Base-by-base conservation (phyloP, 2,113 vertebrate species). In the Synchiropus splendidus region DNA sequence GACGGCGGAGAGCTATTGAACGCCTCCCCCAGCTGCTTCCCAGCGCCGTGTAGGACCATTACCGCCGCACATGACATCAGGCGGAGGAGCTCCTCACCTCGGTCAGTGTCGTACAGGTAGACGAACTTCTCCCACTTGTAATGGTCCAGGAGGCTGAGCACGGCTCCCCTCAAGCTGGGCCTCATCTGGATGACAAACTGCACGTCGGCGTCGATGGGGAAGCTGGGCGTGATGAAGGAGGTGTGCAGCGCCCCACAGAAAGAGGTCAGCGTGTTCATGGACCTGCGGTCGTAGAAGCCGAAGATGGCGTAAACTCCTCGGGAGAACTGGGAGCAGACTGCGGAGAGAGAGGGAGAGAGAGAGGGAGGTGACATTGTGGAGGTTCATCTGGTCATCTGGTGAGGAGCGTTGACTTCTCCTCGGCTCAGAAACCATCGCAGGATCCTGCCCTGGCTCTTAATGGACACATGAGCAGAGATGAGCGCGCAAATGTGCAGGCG, bases 131-230 rank as follows among this genome's bases (percentile, higher is more conserved):
- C 90, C 94, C 94, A 98, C 63, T 93, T 94, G 64, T 96, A 98
- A 52, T 95, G 85, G 64, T 79, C 82, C 61, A 98, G 76, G 58
- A 98, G 85, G 41, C 88, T 96, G 56, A 98, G 74, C 67, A 98
- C 86, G 18, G 86, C 88, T 10, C 90, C 92, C 42, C 89, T 89
- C 39, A 98, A 76, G 1, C 90, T 73, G 21, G 95, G 95, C 43
- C 94, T 87, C 91, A 98, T 93, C 85, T 98, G 95, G 79, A 98
- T 92, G 63, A 98, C 91, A 36, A 98, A 98, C 84, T 98, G 92
- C 63, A 95, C 90, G 35, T 97, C 93, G 6, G 90, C 83, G 6
- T 98, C 95, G 2, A 91, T 91, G 15, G 95, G 92, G 64, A 93
- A 95, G 77, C 92, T 97, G 36, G 95, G 93, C 0, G 94, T 98